These are phyloP conservation scores for Panzeria rudis DNA, from an alignment of 2,888 invertebrate genomes.

Conservation along the genomic window DNA sequence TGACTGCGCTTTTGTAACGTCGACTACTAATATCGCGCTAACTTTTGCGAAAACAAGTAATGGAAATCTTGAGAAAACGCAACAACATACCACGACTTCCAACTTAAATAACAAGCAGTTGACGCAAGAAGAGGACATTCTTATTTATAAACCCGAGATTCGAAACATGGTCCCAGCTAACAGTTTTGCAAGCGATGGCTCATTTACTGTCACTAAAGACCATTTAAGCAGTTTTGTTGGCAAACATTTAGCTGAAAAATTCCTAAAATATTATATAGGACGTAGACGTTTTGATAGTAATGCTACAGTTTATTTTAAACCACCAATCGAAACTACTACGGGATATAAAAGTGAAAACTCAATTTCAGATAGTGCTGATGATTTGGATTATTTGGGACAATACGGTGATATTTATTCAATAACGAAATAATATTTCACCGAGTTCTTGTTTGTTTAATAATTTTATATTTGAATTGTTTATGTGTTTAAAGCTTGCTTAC, in stretches of 20 bases:
- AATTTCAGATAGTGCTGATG: constrained; percentile 77
- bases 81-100: constrained; percentile 6
- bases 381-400: constrained; percentile 72
- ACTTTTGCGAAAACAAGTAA: neutral
- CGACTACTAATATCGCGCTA: constrained; percentile 74
- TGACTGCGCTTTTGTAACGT: constrained; percentile 79
- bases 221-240: constrained; percentile 77
- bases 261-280: constrained; percentile 77
- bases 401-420: constrained; percentile 76
- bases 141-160: constrained; percentile 75
- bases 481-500: too few species aligned
- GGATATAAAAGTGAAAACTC: constrained; percentile 10
- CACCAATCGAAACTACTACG: constrained; percentile 67
- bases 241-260: constrained; percentile 75
- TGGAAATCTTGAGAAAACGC: neutral
- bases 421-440: neutral
- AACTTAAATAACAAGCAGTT: neutral
- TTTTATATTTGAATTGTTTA: neutral
- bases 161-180: constrained; percentile 31
- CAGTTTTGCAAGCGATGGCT: constrained; percentile 46
- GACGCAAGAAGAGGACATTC: constrained; percentile 74
- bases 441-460: neutral
- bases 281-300: constrained; percentile 77
- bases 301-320: constrained; percentile 78
- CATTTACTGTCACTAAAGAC: constrained; percentile 78